Base-by-base conservation (phyloP, 30 jellyfish, hydroid and myxozoan genomes). In the Turritopsis dohrnii region DNA sequence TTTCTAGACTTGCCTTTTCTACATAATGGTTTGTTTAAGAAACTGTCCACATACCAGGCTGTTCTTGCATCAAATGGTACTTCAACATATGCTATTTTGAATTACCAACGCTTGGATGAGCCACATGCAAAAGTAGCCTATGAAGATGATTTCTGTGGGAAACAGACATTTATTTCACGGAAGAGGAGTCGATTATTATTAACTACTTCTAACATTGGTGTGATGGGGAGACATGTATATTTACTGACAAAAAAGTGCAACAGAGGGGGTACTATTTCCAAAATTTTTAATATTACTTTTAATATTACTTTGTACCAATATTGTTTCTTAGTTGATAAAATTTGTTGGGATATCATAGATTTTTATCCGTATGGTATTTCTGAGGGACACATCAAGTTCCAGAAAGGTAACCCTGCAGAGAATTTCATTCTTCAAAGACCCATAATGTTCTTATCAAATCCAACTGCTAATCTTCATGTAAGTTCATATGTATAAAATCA, bases 1-100 rank as follows among this genome's bases (percentile, higher is more conserved):
- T 69, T 23, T 69, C 28, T 69, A 1, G 30, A 69, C 16, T 9
- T 69, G 30, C 31, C 77, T 8, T 69, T 27, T 19, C 60, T 41
- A 13, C 60, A 41, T 41, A 69, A 27, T 17, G 30, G 4, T 7
- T 0, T 27, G 30, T 7, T 7, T 69, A 27, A 27, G 19, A 69
- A 27, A 27, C 30, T n/a, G 17, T 27, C 9, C 30, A n/a, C 77
- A 7, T 69, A 69, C 30, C 77, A 69, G 30, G 30, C 22, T 17
- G 19, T 69, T 19, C 30, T 69, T 17, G 77, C 77, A 69, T 69
- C 28, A 8, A 69, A 69, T 27, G 22, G 77, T 27, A n/a, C 77
- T n/a, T 7, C 77, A 9, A 69, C 77, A 27, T 69, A 69, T 69
- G 77, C 30, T 69, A 69, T 69, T 69, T 27, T 69, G 30, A 69